Conservation (phyloP, 2,797 vertebrate species). For the Lemur catta region DNA sequence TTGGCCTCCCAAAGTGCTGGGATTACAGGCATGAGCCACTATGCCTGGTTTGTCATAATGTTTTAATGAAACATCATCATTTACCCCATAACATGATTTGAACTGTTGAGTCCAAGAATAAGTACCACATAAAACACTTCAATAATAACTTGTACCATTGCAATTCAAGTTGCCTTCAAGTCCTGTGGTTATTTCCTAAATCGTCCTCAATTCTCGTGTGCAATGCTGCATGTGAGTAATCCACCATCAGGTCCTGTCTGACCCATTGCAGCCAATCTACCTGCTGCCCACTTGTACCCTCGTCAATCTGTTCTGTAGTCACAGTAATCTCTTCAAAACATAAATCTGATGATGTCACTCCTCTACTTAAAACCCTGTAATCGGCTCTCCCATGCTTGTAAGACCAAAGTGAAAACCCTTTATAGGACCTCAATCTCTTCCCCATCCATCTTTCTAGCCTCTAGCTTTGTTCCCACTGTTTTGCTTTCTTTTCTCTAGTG, state of each 20-base stretch:
- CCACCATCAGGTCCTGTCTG: background rate
- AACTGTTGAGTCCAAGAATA: slow-evolving; percentile 22
- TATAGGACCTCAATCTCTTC: background rate
- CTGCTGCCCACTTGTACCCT: background rate
- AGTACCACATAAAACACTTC: background rate
- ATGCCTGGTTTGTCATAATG: too few relatives aligned
- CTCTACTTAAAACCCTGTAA: background rate
- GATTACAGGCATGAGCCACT: too few relatives aligned
- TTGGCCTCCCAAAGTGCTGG: background rate
- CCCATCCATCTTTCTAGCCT: background rate
- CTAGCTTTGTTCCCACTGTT: background rate
- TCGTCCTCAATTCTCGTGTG: background rate
- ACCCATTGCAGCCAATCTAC: background rate
- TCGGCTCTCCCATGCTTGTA: background rate
- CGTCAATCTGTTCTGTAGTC: background rate
- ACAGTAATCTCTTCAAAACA: background rate
- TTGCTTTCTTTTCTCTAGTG: background rate
- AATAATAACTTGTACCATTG: background rate
- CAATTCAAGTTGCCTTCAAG: background rate
- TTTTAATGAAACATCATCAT: background rate
- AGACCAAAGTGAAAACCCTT: background rate
- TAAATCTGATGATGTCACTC: background rate
- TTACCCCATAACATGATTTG: background rate
- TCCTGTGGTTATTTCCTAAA: background rate
- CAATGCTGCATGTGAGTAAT: background rate